Conservation (phyloP, 2,888 invertebrate genomes). For the Dinocampus coccinellae region DNA sequence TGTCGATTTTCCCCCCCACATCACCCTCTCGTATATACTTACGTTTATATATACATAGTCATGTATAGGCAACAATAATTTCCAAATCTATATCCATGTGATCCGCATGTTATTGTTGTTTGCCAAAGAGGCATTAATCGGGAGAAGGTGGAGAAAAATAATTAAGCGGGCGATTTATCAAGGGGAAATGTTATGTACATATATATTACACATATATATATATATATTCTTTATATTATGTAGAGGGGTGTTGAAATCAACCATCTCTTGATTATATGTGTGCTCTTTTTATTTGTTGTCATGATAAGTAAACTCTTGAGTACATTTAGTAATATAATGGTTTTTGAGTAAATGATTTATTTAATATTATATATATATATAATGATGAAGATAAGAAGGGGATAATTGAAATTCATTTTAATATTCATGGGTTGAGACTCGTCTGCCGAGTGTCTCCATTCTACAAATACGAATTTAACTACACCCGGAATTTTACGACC, state of each 20-base stretch:
- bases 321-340: neutral
- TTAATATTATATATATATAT: neutral
- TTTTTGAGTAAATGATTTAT: neutral
- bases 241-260: too few species aligned
- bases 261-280: too few species aligned
- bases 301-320: too few species aligned
- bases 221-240: too few species aligned
- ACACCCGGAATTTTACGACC: constrained; percentile 58
- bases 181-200: neutral
- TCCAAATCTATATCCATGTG: constrained; percentile 5
- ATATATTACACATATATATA: too few species aligned
- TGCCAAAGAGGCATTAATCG: constrained; percentile 40
- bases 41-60: neutral
- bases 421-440: neutral
- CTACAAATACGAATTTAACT: constrained; percentile 65
- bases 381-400: constrained; percentile 16
- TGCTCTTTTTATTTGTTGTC: too few species aligned
- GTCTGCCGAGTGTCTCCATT: constrained; percentile 32
- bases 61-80: neutral
- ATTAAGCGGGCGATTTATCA: constrained; percentile 41
- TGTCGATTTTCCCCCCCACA: neutral
- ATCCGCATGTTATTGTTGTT: constrained; percentile 48
- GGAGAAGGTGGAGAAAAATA: constrained; percentile 19
- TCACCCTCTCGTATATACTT: neutral
- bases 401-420: constrained; percentile 10